Conservation (phyloP, 2,113 vertebrate species). For the Pimephales promelas region DNA sequence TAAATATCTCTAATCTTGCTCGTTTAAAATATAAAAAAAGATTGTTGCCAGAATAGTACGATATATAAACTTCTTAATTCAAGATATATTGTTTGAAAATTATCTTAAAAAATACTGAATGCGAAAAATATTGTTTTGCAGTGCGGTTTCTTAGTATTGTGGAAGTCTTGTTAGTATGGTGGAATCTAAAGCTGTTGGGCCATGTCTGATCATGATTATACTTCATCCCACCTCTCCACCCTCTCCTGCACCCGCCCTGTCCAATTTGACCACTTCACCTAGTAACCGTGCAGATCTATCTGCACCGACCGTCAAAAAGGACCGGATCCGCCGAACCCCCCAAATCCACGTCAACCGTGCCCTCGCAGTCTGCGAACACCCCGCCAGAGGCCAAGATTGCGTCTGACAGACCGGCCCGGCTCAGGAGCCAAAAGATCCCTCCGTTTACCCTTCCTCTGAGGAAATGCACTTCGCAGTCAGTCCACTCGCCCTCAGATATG, state of each 20-base stretch:
- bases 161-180: constrained; percentile 30
- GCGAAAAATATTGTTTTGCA: constrained; percentile 3
- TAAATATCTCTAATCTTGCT: background rate
- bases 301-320: constrained; percentile 72
- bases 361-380: constrained; percentile 62
- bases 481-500: constrained; percentile 71
- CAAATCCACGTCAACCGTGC: constrained; percentile 66
- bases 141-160: constrained; percentile 1
- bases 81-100: background rate
- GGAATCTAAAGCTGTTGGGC: constrained; percentile 18
- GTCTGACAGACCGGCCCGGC: constrained; percentile 65
- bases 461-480: constrained; percentile 75
- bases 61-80: background rate
- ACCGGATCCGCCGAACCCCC: constrained; percentile 68
- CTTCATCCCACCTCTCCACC: constrained; percentile 70
- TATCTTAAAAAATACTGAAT: background rate
- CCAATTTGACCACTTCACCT: constrained; percentile 65
- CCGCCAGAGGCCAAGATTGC: constrained; percentile 65
- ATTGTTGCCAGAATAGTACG: background rate
- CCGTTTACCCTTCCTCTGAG: constrained; percentile 73
- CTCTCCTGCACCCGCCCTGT: constrained; percentile 60
- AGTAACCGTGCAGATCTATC: constrained; percentile 81
- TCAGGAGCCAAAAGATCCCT: constrained; percentile 67
- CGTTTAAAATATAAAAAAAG: background rate
- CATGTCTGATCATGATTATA: constrained; percentile 44